Conservation (phyloP, 2,888 invertebrate species). For the Cryptops parisi region DNA sequence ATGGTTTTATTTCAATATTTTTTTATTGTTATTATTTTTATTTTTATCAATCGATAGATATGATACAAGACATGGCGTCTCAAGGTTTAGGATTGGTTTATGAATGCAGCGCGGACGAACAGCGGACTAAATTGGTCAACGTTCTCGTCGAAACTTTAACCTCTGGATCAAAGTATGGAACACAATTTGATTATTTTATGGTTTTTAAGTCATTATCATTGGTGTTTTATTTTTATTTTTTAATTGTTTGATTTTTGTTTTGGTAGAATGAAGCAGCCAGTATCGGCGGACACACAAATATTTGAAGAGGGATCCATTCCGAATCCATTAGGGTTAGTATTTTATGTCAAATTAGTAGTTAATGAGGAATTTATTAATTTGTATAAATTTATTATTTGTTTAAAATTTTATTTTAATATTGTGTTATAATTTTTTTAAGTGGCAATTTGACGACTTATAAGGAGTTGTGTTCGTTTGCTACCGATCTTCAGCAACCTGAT, state of each 20-base stretch:
- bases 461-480: conserved; percentile 82
- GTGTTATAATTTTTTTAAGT: conserved; percentile 39
- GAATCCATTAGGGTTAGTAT: conserved; percentile 62
- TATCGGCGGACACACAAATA: conserved; percentile 65
- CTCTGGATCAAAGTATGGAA: conserved; percentile 45
- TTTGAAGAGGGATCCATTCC: conserved; percentile 80
- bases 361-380: not conserved
- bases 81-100: conserved; percentile 81
- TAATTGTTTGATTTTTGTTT: not conserved
- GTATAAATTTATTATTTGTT: conserved; percentile 10
- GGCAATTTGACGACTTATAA: conserved; percentile 84
- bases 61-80: conserved; percentile 84
- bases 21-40: conserved; percentile 8
- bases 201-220: not conserved
- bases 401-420: not conserved
- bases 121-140: conserved; percentile 54
- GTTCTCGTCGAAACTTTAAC: conserved; percentile 68
- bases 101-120: conserved; percentile 56
- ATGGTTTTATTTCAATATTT: not conserved
- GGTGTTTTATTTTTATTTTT: too few relatives aligned
- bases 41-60: conserved; percentile 42
- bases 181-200: not conserved
- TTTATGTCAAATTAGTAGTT: conserved; percentile 18
- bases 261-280: conserved; percentile 27
- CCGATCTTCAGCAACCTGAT: conserved; percentile 88